Percentiles rank a stretch among this genome's conserved stretches.
Evolutionary conservation across 92 coral and sea anemone species (phyloP).

Genomic region (Paramuricea clavata): DNA sequence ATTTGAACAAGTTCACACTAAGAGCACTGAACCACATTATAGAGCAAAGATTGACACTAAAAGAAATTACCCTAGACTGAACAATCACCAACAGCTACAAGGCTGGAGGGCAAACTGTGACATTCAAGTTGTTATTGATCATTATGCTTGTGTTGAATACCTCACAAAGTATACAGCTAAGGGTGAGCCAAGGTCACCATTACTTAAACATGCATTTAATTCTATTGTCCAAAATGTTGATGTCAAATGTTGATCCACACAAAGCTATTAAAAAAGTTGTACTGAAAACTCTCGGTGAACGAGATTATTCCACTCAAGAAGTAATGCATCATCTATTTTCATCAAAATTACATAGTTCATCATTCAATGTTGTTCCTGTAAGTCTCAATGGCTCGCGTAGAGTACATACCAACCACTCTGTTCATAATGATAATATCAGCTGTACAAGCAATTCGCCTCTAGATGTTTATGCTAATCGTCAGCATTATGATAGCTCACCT

Average conservation of each 20-base stretch:
- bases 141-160: too few relatives aligned
- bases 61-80: constrained; percentile 63
- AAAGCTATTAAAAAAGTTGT: constrained; percentile 51
- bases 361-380: constrained; percentile 66
- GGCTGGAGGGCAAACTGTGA: constrained; percentile 69
- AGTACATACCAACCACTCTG: constrained; percentile 20
- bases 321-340: constrained; percentile 66
- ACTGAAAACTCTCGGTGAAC: constrained; percentile 71
- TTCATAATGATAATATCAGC: constrained; percentile 32
- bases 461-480: constrained; percentile 70
- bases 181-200: constrained; percentile 43
- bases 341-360: constrained; percentile 65
- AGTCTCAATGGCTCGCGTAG: constrained; percentile 68
- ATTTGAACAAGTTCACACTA: constrained; percentile 67
- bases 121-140: constrained; percentile 3
- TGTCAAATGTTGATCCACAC: constrained; percentile 42
- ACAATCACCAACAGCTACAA: constrained; percentile 69
- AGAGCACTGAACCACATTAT: constrained; percentile 55
- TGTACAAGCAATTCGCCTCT: constrained; percentile 69
- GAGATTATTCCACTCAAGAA: constrained; percentile 72
- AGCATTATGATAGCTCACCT: constrained; percentile 64
- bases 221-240: constrained; percentile 8
- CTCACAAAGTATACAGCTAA: constrained; percentile 36
- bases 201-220: constrained; percentile 45
- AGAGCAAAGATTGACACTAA: constrained; percentile 64